Base-by-base conservation (phyloP, 1,140 invertebrate genomes). In the Ceratoteleas bidentatus region DNA sequence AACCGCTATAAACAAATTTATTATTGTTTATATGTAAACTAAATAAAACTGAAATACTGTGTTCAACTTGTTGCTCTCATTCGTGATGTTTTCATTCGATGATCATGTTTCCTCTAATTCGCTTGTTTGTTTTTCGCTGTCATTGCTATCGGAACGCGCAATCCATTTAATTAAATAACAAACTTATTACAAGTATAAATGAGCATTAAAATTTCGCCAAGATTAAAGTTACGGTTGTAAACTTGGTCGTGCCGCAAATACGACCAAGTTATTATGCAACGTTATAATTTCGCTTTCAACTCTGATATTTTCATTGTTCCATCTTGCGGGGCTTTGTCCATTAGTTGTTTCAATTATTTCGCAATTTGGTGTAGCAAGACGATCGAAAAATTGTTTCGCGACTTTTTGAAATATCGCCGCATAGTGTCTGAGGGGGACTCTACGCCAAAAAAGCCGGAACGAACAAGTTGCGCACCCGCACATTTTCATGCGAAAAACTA, bases 151-250 rank as follows among this genome's bases (percentile, higher is more conserved):
- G 36, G 36, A 40, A 11, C 10, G 36, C 2, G 10, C 36, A 40
- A 40, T 40, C 36, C 36, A 6, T 8, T 40, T 40, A 40, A 40
- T 40, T 40, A 40, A 40, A 40, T 11, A 40, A 40, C 36, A 40
- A 40, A 40, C 36, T 40, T 40, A 40, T 40, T 40, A 40, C 36
- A 40, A 40, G 36, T 40, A 40, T 40, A 40, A 40, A 40, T 40
- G 36, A 40, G 36, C 36, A 40, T 40, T 40, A 2, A 40, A 40
- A 40, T 40, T 40, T 40, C 36, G 36, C 36, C 1, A 40, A 40
- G 10, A 40, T 40, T 11, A 8, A 40, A 40, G 7, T 40, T 40
- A 40, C 36, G 36, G 10, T 6, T 40, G 10, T 40, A 40, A 40
- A 40, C 7, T 40, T 40, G 7, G 36, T 11, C 36, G 36, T 11